phyloP scores from a whole-genome alignment of 2,888 invertebrate species.

The Lacanobia oleracea region DNA sequence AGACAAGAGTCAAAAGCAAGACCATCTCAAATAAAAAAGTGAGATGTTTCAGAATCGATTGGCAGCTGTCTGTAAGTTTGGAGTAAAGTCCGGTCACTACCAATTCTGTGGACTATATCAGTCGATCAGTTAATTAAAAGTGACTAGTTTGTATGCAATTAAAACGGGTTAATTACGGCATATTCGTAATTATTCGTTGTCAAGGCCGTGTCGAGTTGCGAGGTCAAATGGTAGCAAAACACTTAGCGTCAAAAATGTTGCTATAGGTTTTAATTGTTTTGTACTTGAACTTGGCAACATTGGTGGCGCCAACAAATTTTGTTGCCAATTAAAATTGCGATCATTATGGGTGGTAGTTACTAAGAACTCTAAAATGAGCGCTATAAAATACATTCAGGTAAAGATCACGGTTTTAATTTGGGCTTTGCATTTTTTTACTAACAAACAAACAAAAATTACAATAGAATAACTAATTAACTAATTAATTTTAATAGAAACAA shows the following conservation, averaged over 20 bases:
- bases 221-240: slow-evolving; percentile 33
- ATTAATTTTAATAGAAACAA: too few species aligned
- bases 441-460: too few species aligned
- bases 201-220: slow-evolving; percentile 34
- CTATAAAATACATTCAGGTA: not conserved
- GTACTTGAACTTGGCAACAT: slow-evolving; percentile 38
- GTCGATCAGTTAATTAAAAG: slow-evolving; percentile 27
- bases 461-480: too few species aligned
- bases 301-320: slow-evolving; percentile 24
- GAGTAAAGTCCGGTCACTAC: slow-evolving; percentile 20
- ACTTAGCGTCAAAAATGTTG: slow-evolving; percentile 25
- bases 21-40: too few species aligned
- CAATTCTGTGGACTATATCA: slow-evolving; percentile 25
- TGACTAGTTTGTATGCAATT: slow-evolving; percentile 38
- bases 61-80: not conserved
- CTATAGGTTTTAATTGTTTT: slow-evolving; percentile 34
- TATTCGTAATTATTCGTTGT: slow-evolving; percentile 37
- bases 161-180: slow-evolving; percentile 32
- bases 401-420: not conserved
- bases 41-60: too few species aligned
- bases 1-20: too few species aligned
- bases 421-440: not conserved
- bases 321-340: slow-evolving; percentile 17
- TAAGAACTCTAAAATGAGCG: not conserved
- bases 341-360: not conserved